Evolutionary conservation across 2,888 invertebrate species (phyloP).

Genomic region (Latrodectus elegans): DNA sequence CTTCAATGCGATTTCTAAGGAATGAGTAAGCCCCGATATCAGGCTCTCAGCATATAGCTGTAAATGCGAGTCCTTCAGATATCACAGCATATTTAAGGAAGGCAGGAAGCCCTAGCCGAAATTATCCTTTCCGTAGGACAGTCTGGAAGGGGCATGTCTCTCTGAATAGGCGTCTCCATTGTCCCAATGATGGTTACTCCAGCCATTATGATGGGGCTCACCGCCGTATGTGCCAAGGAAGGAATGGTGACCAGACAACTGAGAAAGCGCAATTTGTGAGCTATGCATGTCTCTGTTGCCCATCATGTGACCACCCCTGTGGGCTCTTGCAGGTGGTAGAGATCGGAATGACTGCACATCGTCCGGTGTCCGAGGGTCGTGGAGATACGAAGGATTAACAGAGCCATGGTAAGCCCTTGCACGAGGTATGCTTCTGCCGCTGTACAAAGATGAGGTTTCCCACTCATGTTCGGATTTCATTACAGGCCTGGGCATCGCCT

Average conservation of each 20-base stretch:
- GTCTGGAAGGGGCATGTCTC: slow-evolving; percentile 60
- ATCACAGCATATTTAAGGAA: background rate
- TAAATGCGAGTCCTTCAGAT: background rate
- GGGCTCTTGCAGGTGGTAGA: slow-evolving; percentile 83
- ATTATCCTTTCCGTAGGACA: slow-evolving; percentile 63
- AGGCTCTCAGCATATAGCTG: background rate
- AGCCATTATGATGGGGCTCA: slow-evolving; percentile 19
- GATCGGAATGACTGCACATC: slow-evolving; percentile 93
- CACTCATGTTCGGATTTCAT: slow-evolving; percentile 78
- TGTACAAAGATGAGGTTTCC: slow-evolving; percentile 93
- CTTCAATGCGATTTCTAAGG: too few species aligned
- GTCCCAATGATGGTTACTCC: slow-evolving; percentile 59
- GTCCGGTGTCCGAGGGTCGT: slow-evolving; percentile 82
- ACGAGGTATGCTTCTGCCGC: slow-evolving; percentile 90
- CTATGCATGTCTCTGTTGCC: slow-evolving; percentile 87
- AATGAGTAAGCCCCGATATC: background rate
- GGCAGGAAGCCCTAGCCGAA: slow-evolving; percentile 25
- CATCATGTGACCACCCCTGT: slow-evolving; percentile 79
- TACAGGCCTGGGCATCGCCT: slow-evolving; percentile 42
- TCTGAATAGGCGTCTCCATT: slow-evolving; percentile 57
- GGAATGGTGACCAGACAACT: slow-evolving; percentile 82
- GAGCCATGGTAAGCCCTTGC: slow-evolving; percentile 84
- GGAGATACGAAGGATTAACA: slow-evolving; percentile 65
- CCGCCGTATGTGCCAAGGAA: slow-evolving; percentile 52
- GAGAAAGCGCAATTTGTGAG: slow-evolving; percentile 85